A percentile compares a stretch with the other conserved stretches of the same genome.
phyloP scores from a whole-genome alignment of 2,797 vertebrate genomes.

The Lophius americanus region DNA sequence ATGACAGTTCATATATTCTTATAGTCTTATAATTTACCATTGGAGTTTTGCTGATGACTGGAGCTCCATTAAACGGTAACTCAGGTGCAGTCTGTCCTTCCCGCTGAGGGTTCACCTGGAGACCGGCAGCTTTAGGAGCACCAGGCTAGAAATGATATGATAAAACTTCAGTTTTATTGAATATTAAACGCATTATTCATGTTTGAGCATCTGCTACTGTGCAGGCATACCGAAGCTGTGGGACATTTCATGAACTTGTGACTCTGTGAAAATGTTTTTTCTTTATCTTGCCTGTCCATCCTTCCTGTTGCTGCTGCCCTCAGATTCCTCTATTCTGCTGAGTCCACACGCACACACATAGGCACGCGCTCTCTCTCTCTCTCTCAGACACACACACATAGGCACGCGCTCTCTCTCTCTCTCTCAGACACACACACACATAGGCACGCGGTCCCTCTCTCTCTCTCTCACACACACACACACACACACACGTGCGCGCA shows the following conservation, averaged over 20 bases:
- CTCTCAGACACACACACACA: too few species aligned
- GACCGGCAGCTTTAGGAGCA: slow-evolving; percentile 7
- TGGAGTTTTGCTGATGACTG: slow-evolving; percentile 35
- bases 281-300: slow-evolving; percentile 56
- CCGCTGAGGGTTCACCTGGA: background rate
- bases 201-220: background rate
- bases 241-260: slow-evolving; percentile 20
- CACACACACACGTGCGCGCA: too few species aligned
- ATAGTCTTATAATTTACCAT: slow-evolving; percentile 28
- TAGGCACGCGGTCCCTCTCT: too few species aligned
- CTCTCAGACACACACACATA: too few species aligned
- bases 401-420: too few species aligned
- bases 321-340: slow-evolving; percentile 29
- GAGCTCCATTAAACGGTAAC: slow-evolving; percentile 8
- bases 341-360: slow-evolving; percentile 8
- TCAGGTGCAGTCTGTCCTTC: slow-evolving; percentile 24
- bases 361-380: too few species aligned
- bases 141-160: slow-evolving; percentile 44
- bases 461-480: too few species aligned
- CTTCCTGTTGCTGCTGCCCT: slow-evolving; percentile 58
- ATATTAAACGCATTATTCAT: background rate
- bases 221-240: background rate
- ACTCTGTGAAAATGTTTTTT: slow-evolving; percentile 31
- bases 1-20: background rate
- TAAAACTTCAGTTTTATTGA: background rate